These are phyloP conservation scores for Brachionus plicatilis DNA, from an alignment of 1,140 invertebrate genomes.

Conservation along the genomic window DNA sequence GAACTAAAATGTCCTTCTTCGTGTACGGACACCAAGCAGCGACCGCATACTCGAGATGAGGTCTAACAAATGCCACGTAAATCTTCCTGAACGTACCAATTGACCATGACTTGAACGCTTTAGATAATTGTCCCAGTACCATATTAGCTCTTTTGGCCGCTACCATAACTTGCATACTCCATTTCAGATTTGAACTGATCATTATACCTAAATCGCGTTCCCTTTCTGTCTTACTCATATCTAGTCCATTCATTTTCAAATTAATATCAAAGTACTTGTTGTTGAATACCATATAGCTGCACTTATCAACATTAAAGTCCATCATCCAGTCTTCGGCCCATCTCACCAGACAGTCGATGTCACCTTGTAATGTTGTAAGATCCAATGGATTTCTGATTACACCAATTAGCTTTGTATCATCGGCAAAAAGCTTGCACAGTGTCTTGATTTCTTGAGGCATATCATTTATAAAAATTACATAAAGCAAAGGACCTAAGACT, in stretches of 20 bases:
- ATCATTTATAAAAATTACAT: neutral
- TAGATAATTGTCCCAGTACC: neutral
- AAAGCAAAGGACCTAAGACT: neutral
- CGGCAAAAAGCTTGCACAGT: neutral
- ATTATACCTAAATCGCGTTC: too few species aligned
- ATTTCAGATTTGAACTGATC: neutral
- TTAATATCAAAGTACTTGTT: neutral
- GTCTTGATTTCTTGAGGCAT: neutral
- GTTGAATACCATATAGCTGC: neutral
- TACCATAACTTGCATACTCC: neutral
- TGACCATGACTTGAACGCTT: neutral
- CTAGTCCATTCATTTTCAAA: too few species aligned
- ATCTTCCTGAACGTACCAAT: neutral
- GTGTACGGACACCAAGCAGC: neutral
- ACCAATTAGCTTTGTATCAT: neutral
- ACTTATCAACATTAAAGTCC: neutral
- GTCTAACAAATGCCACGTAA: neutral
- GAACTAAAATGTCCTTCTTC: too few species aligned
- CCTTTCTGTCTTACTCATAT: neutral
- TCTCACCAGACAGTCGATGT: neutral
- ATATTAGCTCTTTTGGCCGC: neutral
- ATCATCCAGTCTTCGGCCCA: neutral
- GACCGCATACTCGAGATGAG: neutral
- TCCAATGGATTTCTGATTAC: neutral
- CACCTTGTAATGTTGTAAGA: neutral